phyloP scores from a whole-genome alignment of 2,113 vertebrate species.

The Chaetorhynchus papuensis region DNA sequence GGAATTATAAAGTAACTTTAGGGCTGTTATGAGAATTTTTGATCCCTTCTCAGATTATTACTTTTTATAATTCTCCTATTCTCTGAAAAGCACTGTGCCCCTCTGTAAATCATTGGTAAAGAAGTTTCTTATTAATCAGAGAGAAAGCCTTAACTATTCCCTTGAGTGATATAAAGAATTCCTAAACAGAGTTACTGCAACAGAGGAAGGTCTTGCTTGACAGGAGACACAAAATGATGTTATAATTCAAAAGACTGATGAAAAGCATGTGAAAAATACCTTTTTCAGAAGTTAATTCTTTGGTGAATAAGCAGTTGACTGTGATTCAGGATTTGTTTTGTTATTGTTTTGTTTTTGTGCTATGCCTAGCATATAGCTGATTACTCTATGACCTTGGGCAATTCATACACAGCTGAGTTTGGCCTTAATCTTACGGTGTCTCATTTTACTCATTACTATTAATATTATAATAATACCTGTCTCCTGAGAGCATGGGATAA shows the following conservation, averaged over 20 bases:
- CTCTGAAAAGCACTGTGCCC: background rate
- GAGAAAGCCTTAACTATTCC: background rate
- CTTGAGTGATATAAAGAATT: background rate
- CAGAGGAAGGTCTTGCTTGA: background rate
- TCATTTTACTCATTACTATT: conserved; percentile 35
- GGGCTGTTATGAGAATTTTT: background rate
- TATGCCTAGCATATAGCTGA: background rate
- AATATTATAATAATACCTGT: conserved; percentile 22
- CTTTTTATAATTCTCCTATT: background rate
- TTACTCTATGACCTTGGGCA: conserved; percentile 17
- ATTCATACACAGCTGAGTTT: background rate
- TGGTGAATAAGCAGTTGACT: background rate
- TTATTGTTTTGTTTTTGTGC: background rate
- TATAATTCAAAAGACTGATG: background rate
- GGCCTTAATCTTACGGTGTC: background rate
- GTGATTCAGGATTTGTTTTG: background rate
- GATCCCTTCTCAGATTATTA: background rate
- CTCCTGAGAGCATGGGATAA: background rate
- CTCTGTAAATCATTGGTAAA: background rate
- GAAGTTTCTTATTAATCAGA: conserved; percentile 1
- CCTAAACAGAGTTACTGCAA: background rate
- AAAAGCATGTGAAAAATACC: background rate
- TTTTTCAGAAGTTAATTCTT: background rate
- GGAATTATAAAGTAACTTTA: conserved; percentile 18
- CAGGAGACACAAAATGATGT: background rate